phyloP scores from a whole-genome alignment of 2,888 invertebrate genomes.

The Cecidostiba fungosa region DNA sequence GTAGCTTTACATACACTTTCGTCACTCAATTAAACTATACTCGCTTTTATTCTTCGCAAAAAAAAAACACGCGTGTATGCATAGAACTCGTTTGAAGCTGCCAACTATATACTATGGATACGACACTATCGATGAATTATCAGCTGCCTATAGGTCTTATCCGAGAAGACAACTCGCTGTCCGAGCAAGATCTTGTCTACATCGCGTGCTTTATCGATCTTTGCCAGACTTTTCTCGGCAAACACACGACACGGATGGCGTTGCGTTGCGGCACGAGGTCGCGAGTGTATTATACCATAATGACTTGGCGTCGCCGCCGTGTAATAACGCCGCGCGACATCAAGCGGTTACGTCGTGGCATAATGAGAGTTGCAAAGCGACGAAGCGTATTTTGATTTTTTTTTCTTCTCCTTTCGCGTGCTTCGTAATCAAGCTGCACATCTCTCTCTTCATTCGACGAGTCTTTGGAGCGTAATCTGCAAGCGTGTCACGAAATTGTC shows the following conservation, averaged over 20 bases:
- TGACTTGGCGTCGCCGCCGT: background rate
- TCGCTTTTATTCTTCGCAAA: background rate
- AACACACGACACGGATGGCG: background rate
- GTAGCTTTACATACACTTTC: too few species aligned
- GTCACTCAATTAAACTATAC: too few species aligned
- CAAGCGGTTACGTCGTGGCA: background rate
- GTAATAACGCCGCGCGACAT: background rate
- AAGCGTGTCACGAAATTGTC: background rate
- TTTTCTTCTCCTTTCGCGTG: too few species aligned
- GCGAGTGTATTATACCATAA: background rate
- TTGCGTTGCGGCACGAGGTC: background rate
- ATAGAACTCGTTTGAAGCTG: background rate
- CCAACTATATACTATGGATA: too few species aligned
- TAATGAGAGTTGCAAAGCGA: background rate
- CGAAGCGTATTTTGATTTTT: background rate
- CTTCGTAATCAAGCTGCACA: too few species aligned
- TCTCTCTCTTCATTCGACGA: too few species aligned
- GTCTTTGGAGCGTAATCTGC: too few species aligned
- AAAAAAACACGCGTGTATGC: background rate
- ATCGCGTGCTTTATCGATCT: slow-evolving; percentile 18
- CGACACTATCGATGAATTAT: slow-evolving; percentile 20
- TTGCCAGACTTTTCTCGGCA: slow-evolving; percentile 30
- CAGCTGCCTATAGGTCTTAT: background rate
- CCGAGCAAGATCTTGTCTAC: background rate
- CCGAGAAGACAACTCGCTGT: background rate